These are phyloP conservation scores for Pagetopsis macropterus DNA, from an alignment of 2,797 vertebrate species.

Conservation along the genomic window DNA sequence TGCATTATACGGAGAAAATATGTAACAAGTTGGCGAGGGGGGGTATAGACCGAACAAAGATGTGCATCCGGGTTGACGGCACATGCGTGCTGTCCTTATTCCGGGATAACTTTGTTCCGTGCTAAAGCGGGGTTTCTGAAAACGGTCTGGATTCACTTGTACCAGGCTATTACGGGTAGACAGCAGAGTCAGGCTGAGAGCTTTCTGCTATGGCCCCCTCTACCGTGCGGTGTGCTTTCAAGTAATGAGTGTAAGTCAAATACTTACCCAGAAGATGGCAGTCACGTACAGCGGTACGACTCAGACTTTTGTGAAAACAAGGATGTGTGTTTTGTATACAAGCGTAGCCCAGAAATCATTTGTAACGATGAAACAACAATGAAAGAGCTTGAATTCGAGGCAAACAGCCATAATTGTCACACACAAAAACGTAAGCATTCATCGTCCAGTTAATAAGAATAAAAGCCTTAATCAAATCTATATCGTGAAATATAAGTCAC, in stretches of 20 bases:
- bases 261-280: slow-evolving; percentile 67
- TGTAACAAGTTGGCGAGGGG: slow-evolving; percentile 52
- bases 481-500: rapidly evolving
- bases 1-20: slow-evolving; percentile 15
- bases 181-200: slow-evolving; percentile 10
- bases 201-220: slow-evolving; percentile 65
- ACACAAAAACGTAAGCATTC: background rate
- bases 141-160: slow-evolving; percentile 56
- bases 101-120: slow-evolving; percentile 92
- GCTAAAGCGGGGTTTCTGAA: slow-evolving; percentile 76
- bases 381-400: rapidly evolving
- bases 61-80: slow-evolving; percentile 92
- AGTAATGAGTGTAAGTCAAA: slow-evolving; percentile 9
- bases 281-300: slow-evolving; percentile 24
- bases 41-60: slow-evolving; percentile 36
- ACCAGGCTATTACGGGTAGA: slow-evolving; percentile 56
- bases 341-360: slow-evolving; percentile 11
- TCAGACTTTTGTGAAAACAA: rapidly evolving
- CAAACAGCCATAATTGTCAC: background rate
- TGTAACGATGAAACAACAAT: background rate
- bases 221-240: slow-evolving; percentile 31
- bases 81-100: slow-evolving; percentile 92
- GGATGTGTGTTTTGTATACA: slow-evolving; percentile 1
- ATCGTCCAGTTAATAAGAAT: rapidly evolving
- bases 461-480: background rate